Evolutionary conservation across 2,113 vertebrate genomes (phyloP), one percentile per base, ranked within the genome.

Genomic region (Falcunculus frontatus): DNA sequence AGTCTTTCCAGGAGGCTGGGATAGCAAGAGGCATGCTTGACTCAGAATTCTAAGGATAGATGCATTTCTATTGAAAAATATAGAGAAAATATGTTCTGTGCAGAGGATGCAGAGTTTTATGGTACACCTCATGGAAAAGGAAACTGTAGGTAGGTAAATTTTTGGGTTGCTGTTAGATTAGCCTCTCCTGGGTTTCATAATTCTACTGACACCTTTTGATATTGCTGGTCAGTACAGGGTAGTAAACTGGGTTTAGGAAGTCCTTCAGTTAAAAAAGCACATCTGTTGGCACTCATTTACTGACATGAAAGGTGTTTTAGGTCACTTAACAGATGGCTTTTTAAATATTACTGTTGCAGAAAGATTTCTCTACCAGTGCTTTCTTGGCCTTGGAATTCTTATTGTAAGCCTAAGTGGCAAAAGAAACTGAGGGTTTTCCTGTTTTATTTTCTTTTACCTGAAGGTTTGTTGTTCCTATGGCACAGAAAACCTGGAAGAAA

Each of bases 171-270:
- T 78, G 17, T 81, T 95, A 50, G 42, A 59, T 78, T 63, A 78
- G 30, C 23, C 30, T 84, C 86, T 95, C 80, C 16, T 72, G 86
- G 64, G 91, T 89, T 93, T 93, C 89, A 44, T 95, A 92, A 88
- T 77, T 95, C 89, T 63, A 7, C 76, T 89, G 59, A 39, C 64
- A 65, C 88, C 79, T 95, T 90, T 89, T 78, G 79, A 52, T 89
- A 67, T 90, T 96, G 56, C 83, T 89, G 47, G 55, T 93, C 89
- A 88, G 50, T 65, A 7, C 44, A 60, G 46, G 13, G 32, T 65
- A 83, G 75, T 77, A 79, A 90, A 74, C 46, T 50, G 50, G 62
- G 26, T 37, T 86, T 86, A 86, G 75, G 88, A 86, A 92, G 72
- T 68, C 49, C 41, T 75, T 75, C 49, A 27, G 17, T 79, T 84